Percentiles rank a stretch among this genome's conserved stretches.
Evolutionary conservation across 2,888 invertebrate genomes (phyloP).

Genomic region (Dichetophora obliterata): DNA sequence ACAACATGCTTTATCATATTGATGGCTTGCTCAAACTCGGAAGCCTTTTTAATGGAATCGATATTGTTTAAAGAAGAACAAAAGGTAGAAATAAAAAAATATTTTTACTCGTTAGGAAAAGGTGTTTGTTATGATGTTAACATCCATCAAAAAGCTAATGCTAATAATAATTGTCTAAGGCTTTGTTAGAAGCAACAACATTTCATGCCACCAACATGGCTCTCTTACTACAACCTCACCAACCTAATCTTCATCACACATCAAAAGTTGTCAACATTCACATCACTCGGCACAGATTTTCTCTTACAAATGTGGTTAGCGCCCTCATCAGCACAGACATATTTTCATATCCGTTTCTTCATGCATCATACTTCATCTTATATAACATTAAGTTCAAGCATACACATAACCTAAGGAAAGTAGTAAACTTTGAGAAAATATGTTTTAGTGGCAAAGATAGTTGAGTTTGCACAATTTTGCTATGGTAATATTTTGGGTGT

Average conservation of each 20-base stretch:
- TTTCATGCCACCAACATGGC: background rate
- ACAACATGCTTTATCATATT: background rate
- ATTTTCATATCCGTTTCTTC: background rate
- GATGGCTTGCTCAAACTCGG: slow-evolving; percentile 3
- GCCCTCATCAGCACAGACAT: background rate
- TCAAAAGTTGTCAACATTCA: slow-evolving; percentile 14
- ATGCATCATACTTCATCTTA: background rate
- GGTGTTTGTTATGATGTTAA: too few species aligned
- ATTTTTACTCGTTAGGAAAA: too few species aligned
- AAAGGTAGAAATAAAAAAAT: too few species aligned
- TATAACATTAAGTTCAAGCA: too few species aligned
- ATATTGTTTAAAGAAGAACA: background rate
- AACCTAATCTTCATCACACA: background rate
- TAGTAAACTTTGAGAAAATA: too few species aligned
- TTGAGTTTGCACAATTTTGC: too few species aligned
- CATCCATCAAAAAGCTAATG: too few species aligned
- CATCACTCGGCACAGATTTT: slow-evolving; percentile 4
- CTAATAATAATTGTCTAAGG: too few species aligned
- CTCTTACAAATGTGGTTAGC: background rate
- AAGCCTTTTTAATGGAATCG: background rate
- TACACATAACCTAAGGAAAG: too few species aligned
- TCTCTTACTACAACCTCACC: background rate
- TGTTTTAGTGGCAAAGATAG: too few species aligned
- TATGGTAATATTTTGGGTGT: background rate
- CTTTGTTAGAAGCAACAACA: too few species aligned